Conservation (phyloP, 2,888 invertebrate species). For the Ophion ventricosus region DNA sequence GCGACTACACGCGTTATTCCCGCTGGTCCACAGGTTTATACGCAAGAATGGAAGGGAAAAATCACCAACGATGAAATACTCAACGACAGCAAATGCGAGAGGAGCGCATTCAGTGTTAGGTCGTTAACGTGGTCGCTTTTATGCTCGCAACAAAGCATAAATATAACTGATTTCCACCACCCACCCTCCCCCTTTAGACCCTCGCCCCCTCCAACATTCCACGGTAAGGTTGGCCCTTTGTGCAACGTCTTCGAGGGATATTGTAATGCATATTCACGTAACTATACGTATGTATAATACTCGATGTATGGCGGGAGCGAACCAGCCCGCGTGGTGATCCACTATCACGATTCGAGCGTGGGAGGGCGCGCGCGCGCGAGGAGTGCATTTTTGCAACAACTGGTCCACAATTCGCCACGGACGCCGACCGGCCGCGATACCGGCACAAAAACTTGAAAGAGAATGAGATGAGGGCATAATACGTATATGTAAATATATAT, state of each 20-base stretch:
- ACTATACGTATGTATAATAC: slow-evolving; percentile 49
- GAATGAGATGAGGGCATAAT: background rate
- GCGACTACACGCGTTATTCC: background rate
- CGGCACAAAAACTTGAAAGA: slow-evolving; percentile 66
- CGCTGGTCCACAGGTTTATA: background rate
- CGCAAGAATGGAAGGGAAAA: slow-evolving; percentile 37
- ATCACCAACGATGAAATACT: slow-evolving; percentile 77
- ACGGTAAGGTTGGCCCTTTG: slow-evolving; percentile 76
- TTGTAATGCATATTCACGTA: slow-evolving; percentile 37
- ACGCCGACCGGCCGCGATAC: slow-evolving; percentile 59
- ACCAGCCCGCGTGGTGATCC: slow-evolving; percentile 71
- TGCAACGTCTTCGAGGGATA: slow-evolving; percentile 72
- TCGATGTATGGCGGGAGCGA: slow-evolving; percentile 44
- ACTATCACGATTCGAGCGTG: slow-evolving; percentile 78
- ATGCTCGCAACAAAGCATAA: slow-evolving; percentile 81
- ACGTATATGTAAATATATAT: slow-evolving; percentile 24
- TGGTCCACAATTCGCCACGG: slow-evolving; percentile 60
- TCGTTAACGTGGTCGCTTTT: slow-evolving; percentile 77
- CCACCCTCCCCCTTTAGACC: no score
- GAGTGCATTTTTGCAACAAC: slow-evolving; percentile 64
- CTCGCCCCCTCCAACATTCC: no score
- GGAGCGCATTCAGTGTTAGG: slow-evolving; percentile 72
- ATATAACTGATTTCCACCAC: slow-evolving; percentile 76
- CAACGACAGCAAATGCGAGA: slow-evolving; percentile 72
- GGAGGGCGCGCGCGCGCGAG: slow-evolving; percentile 70